Conservation (phyloP, 2,113 vertebrate species). For the Turnix velox region DNA sequence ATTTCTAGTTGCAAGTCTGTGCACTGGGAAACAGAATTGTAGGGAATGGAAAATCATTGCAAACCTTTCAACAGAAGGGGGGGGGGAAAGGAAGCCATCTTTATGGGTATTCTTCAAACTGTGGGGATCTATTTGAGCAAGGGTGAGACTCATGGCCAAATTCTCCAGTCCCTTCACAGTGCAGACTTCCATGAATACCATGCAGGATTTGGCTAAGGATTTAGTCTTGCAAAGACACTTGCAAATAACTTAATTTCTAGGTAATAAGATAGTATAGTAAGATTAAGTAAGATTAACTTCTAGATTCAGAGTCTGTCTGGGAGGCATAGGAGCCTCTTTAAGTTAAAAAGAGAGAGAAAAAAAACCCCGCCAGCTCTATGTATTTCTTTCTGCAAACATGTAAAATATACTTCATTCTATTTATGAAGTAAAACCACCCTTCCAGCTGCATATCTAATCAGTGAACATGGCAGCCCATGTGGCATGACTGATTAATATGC, state of each 20-base stretch:
- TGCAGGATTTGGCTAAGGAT: background rate
- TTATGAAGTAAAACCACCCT: slow-evolving; percentile 31
- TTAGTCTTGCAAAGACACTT: background rate
- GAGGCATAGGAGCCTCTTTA: background rate
- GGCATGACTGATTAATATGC: slow-evolving; percentile 33
- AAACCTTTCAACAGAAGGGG: background rate
- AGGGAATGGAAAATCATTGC: background rate
- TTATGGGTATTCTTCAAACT: background rate
- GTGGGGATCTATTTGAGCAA: background rate
- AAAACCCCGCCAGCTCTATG: background rate
- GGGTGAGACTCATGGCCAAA: background rate
- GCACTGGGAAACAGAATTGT: background rate
- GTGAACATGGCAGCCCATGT: slow-evolving; percentile 22
- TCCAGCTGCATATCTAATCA: slow-evolving; percentile 58
- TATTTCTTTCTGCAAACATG: background rate
- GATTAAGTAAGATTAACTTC: background rate
- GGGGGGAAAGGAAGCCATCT: background rate
- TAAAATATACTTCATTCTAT: background rate
- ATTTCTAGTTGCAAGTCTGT: background rate
- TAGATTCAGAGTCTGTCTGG: background rate
- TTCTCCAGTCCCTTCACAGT: background rate
- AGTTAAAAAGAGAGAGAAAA: background rate
- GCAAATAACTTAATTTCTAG: background rate
- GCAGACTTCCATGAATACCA: background rate
- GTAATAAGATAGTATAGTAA: background rate